These are phyloP conservation scores for Apoda limacodes DNA, from an alignment of 2,888 invertebrate species.

Conservation along the genomic window DNA sequence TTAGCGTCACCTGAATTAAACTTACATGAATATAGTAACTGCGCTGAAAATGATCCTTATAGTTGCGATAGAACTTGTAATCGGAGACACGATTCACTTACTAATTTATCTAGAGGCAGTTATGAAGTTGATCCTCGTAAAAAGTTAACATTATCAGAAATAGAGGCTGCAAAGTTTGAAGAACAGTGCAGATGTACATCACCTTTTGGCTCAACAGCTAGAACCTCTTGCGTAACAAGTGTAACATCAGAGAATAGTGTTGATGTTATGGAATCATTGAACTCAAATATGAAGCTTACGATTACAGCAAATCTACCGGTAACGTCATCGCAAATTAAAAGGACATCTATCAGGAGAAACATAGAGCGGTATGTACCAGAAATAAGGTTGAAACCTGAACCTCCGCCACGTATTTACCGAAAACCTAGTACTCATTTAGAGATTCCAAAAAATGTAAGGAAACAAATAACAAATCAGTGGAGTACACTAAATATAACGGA, in stretches of 20 bases:
- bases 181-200: slow-evolving; percentile 79
- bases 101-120: slow-evolving; percentile 37
- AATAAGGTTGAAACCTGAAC: slow-evolving; percentile 51
- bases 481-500: slow-evolving; percentile 61
- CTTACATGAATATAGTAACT: slow-evolving; percentile 41
- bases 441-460: slow-evolving; percentile 58
- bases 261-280: slow-evolving; percentile 64
- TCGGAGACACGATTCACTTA: slow-evolving; percentile 33
- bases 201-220: slow-evolving; percentile 78
- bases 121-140: slow-evolving; percentile 40
- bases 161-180: slow-evolving; percentile 73
- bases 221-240: slow-evolving; percentile 73
- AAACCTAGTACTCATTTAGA: slow-evolving; percentile 60
- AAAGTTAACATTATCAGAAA: slow-evolving; percentile 66
- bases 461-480: slow-evolving; percentile 52
- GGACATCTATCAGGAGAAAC: slow-evolving; percentile 57
- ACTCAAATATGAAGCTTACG: slow-evolving; percentile 62
- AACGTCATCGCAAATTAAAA: slow-evolving; percentile 57
- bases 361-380: slow-evolving; percentile 55
- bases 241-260: slow-evolving; percentile 69
- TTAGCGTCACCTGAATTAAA: slow-evolving; percentile 78
- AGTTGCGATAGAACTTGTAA: slow-evolving; percentile 41
- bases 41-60: slow-evolving; percentile 48
- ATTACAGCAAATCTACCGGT: slow-evolving; percentile 55
- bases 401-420: slow-evolving; percentile 57